Evolutionary conservation across 2,888 invertebrate species (phyloP), one percentile per base, ranked within the genome.

Genomic region (Cancer borealis): DNA sequence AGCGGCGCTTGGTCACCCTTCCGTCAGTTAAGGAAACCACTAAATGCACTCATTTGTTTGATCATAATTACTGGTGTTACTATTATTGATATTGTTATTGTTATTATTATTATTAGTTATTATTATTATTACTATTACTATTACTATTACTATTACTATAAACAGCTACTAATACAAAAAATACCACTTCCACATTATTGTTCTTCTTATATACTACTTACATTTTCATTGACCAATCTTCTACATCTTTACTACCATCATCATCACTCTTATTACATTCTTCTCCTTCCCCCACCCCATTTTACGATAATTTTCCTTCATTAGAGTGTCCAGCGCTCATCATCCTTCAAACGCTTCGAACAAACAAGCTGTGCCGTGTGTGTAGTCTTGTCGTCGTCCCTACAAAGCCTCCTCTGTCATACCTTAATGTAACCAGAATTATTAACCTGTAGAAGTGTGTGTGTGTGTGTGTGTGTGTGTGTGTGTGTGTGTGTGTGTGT

Each of bases 401-500:
- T 39, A 39, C 39, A 39, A 39, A 1, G 39, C 39, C 2, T 39
- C 39, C 39, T 8, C 54, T 0, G 60, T 8, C 60, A 66, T 3
- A 39, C 39, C 39, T 2, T 39, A 39, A 39, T 2, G 39, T 39
- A 39, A 1, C 39, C 2, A 39, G 39, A 39, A 39, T 39, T 39
- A 39, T 39, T 39, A 39, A 39, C 39, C 39, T 39, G 2, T 39
- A 39, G 39, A 2, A 1, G 39, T 39, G 39, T 39, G 39, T 39
- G 39, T 39, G 39, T 39, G 39, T 39, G 39, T 39, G 39, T 39
- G 30, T 39, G 21, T 47, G 88, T 88, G 88, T 88, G 49, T 47
- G 47, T 88, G 88, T 88, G 89, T 89, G 49, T 89, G 89, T 89
- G 89, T 89, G 89, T 89, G 89, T 89, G 89, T 89, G 89, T 49